These are phyloP conservation scores for Hypothenemus hampei DNA, from an alignment of 1,140 invertebrate genomes.

Conservation along the genomic window DNA sequence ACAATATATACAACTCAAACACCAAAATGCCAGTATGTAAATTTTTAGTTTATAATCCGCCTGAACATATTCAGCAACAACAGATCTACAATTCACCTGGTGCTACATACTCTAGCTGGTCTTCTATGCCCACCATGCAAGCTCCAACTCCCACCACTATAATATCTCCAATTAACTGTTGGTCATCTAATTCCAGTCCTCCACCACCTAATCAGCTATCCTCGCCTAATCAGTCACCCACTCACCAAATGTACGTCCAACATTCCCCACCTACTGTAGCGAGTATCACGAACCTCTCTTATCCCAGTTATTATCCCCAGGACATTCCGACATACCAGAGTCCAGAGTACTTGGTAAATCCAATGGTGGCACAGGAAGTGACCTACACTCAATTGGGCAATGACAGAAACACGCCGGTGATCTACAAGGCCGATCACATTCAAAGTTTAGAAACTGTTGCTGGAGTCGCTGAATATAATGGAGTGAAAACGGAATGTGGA, in stretches of 20 bases:
- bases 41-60: constrained; percentile 40
- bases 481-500: constrained; percentile 18
- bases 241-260: constrained; percentile 40
- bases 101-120: constrained; percentile 41
- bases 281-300: constrained; percentile 43
- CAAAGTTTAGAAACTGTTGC: constrained; percentile 11
- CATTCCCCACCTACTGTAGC: constrained; percentile 28
- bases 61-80: constrained; percentile 44
- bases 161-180: constrained; percentile 42
- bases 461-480: constrained; percentile 28
- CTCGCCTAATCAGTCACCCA: constrained; percentile 43
- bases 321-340: constrained; percentile 40
- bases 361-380: constrained; percentile 33
- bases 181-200: constrained; percentile 42
- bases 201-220: constrained; percentile 42
- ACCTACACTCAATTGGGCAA: constrained; percentile 35
- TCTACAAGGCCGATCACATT: constrained; percentile 33
- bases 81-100: constrained; percentile 33
- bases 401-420: constrained; percentile 29
- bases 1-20: not conserved
- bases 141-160: constrained; percentile 39
- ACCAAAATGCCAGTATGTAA: not conserved
- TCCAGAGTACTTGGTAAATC: constrained; percentile 38
- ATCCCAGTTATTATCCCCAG: constrained; percentile 42
- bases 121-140: constrained; percentile 36